Base-by-base conservation (phyloP, 2,888 invertebrate genomes). In the Heteropelma amictum region DNA sequence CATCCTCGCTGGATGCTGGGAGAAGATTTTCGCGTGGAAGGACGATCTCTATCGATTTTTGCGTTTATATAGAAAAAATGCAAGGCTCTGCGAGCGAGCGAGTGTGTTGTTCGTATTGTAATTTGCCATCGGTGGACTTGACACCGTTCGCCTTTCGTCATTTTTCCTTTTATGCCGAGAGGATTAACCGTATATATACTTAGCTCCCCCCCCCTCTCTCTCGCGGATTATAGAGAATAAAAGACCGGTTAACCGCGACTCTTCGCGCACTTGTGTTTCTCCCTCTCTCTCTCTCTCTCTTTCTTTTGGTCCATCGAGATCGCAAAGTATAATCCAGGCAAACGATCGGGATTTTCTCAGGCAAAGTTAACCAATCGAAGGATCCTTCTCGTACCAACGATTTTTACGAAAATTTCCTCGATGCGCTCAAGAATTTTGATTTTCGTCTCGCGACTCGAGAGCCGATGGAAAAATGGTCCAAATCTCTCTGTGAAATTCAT, bases 71-170 rank as follows among this genome's bases (percentile, higher is more conserved):
- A n/a, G n/a, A n/a, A n/a, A n/a, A n/a, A n/a, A n/a, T n/a, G n/a
- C n/a, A n/a, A n/a, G n/a, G n/a, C n/a, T n/a, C 10, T 45, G 17
- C 51, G 14, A 6, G n/a, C 26, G 35, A 21, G 38, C 38, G 19
- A 40, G 14, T 38, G 19, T 26, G 14, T 35, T 67, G 49, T 56
- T 33, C 12, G 19, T n/a, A 30, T n/a, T 6, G 26, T 26, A 30
- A 19, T 38, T 12, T 30, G 38, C 23, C 69, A 71, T 74, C 75
- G 79, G 77, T 77, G 79, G 80, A 82, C 82, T 83, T 79, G 85
- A 83, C 84, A 84, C 83, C 81, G 77, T 83, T 84, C 80, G n/a
- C 60, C 79, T 82, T 80, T 81, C 47, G 47, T 61, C 30, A 67
- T 67, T 81, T n/a, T 81, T 82, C 82, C 82, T 84, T 84, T 83